Evolutionary conservation across 2,113 vertebrate genomes (phyloP), one percentile per base, ranked within the genome.

Genomic region (Glaucidium brasilianum): DNA sequence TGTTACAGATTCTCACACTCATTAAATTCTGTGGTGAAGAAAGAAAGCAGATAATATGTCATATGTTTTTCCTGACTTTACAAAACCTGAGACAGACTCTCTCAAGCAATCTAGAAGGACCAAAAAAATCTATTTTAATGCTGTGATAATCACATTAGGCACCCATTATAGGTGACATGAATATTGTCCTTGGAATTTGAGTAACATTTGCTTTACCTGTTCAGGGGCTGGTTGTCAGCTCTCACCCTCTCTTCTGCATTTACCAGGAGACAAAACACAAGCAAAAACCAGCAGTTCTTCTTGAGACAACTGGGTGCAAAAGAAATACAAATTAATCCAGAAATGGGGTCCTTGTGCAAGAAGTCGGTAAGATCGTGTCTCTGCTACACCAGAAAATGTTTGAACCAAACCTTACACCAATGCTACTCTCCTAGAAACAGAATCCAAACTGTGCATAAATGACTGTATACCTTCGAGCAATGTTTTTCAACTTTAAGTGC

Each of bases 191-290:
- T 82, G 47, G 23, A 71, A 35, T 53, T 11, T 82, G 71, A 85
- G 30, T 74, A 56, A 66, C 41, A 49, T 74, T 91, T 90, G 26
- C 69, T 96, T 98, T 89, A 98, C 97, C 96, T 98, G 92, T 94
- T 98, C 79, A 96, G 80, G 59, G 94, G 96, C 81, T 98, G 84
- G 66, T 98, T 94, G 87, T 99, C 98, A 77, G 98, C 98, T 96
- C 97, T 98, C 78, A 98, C 97, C 82, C 97, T 98, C 90, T 99
- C 98, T 72, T 99, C 98, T 85, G 97, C 52, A 66, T 98, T 98
- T 76, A 98, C 94, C 53, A 98, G 96, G 62, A 99, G 96, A 74
- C 87, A 96, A 71, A 99, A 97, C 88, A 99, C 95, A 55, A 98
- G 97, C 22, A 98, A n/a, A 19, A 97, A 97, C 66, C 98, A 98